These are phyloP conservation scores for Drosophila azteca DNA, from an alignment of 1,140 invertebrate genomes.

Conservation along the genomic window DNA sequence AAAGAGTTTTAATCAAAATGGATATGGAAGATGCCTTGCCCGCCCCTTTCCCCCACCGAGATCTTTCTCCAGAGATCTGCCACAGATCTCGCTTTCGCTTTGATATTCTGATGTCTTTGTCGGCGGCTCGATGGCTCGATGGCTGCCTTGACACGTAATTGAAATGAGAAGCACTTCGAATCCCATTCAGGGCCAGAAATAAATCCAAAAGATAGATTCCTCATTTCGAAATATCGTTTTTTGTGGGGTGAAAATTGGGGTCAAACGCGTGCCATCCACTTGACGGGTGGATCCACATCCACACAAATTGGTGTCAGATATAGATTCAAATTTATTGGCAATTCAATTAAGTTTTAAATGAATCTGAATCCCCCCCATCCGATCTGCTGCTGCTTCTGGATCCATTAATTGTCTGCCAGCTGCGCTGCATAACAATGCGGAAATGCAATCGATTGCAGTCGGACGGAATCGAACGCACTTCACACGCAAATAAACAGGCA, in stretches of 20 bases:
- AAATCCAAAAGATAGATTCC: conserved; percentile 35
- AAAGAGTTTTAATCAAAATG: conserved; percentile 51
- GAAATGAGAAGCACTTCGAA: conserved; percentile 7
- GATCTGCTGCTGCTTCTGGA: conserved; percentile 12
- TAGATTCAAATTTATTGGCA: conserved; percentile 64
- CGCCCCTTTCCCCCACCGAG: neutral
- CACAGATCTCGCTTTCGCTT: neutral
- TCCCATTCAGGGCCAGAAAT: conserved; percentile 20
- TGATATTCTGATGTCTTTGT: conserved; percentile 39
- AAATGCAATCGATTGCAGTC: conserved; percentile 62
- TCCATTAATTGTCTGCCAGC: conserved; percentile 45
- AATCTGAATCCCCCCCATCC: conserved; percentile 2
- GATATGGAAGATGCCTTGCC: conserved; percentile 10
- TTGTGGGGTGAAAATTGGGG: conserved; percentile 34
- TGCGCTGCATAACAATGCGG: conserved; percentile 58
- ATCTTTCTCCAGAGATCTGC: neutral
- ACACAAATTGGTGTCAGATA: conserved; percentile 52
- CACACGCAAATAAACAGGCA: conserved; percentile 59
- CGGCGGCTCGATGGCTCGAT: neutral
- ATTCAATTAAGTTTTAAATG: conserved; percentile 52
- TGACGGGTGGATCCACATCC: conserved; percentile 44
- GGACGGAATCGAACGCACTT: conserved; percentile 74
- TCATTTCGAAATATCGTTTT: conserved; percentile 37
- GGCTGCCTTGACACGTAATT: conserved; percentile 48
- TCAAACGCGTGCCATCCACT: conserved; percentile 48